Conservation (phyloP, 2,888 invertebrate genomes). For the Galeruca laticollis region DNA sequence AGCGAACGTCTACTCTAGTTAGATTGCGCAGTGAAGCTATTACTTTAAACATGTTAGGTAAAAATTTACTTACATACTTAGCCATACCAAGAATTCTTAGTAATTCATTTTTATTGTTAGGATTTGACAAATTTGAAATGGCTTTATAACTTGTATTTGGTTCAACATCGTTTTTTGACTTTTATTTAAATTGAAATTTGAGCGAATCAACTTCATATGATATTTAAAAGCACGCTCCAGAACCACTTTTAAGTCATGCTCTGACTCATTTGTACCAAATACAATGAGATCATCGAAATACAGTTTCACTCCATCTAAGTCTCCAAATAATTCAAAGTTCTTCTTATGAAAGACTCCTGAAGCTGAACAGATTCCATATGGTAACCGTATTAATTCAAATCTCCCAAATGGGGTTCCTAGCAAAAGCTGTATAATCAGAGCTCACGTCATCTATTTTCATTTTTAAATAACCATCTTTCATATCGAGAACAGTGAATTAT, state of each 20-base stretch:
- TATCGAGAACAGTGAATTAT: constrained; percentile 32
- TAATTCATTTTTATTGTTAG: constrained; percentile 44
- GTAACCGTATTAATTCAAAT: too few relatives aligned
- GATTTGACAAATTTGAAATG: too few relatives aligned
- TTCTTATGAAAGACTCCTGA: too few relatives aligned
- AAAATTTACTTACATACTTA: constrained; percentile 48
- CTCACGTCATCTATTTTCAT: too few relatives aligned
- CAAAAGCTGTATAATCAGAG: too few relatives aligned
- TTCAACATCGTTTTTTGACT: constrained; percentile 36
- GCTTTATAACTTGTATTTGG: constrained; percentile 37
- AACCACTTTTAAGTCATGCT: constrained; percentile 5
- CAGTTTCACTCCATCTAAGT: too few relatives aligned
- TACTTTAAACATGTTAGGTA: constrained; percentile 48
- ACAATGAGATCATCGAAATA: too few relatives aligned
- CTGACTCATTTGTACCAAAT: too few relatives aligned
- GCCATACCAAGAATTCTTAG: constrained; percentile 49
- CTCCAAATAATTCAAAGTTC: too few relatives aligned
- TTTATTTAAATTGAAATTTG: constrained; percentile 41
- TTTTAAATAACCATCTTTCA: background rate
- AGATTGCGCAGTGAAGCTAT: constrained; percentile 48
- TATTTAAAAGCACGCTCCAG: constrained; percentile 43
- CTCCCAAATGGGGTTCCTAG: too few relatives aligned
- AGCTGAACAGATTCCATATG: too few relatives aligned
- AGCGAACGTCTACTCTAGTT: constrained; percentile 42
- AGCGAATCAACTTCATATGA: constrained; percentile 45